Evolutionary conservation across 2,888 invertebrate genomes (phyloP).

Genomic region (Altica lythri): DNA sequence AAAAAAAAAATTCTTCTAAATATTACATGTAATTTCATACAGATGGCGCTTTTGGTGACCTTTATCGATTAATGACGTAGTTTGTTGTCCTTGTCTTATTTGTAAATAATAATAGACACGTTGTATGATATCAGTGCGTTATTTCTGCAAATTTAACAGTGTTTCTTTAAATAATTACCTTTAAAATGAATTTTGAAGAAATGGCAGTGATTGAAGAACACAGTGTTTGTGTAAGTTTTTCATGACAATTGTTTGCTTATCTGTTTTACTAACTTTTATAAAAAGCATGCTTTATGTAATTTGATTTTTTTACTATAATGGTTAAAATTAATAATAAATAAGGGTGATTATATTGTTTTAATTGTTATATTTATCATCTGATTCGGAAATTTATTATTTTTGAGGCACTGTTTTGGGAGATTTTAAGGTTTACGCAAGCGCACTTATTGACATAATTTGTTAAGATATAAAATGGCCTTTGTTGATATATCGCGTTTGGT

Average conservation of each 20-base stretch:
- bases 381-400: constrained; percentile 13
- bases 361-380: no score
- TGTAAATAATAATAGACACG: constrained; percentile 74
- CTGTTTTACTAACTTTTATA: no score
- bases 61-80: constrained; percentile 49
- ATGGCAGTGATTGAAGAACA: constrained; percentile 69
- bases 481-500: no score
- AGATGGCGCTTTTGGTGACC: no score
- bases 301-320: no score
- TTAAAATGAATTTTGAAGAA: constrained; percentile 66
- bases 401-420: constrained; percentile 31
- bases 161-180: constrained; percentile 40
- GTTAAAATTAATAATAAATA: no score
- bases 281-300: no score
- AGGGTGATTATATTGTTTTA: no score
- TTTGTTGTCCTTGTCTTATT: constrained; percentile 74
- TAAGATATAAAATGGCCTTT: no score
- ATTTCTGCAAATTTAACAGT: constrained; percentile 34
- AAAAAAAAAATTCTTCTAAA: no score
- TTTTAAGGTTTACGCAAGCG: constrained; percentile 15
- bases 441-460: no score
- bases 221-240: constrained; percentile 62
- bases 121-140: constrained; percentile 51
- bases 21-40: no score
- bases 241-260: constrained; percentile 42